A percentile compares a stretch with the other conserved stretches of the same genome.
phyloP scores from a whole-genome alignment of 2,888 invertebrate genomes.

The Andrena minutula region DNA sequence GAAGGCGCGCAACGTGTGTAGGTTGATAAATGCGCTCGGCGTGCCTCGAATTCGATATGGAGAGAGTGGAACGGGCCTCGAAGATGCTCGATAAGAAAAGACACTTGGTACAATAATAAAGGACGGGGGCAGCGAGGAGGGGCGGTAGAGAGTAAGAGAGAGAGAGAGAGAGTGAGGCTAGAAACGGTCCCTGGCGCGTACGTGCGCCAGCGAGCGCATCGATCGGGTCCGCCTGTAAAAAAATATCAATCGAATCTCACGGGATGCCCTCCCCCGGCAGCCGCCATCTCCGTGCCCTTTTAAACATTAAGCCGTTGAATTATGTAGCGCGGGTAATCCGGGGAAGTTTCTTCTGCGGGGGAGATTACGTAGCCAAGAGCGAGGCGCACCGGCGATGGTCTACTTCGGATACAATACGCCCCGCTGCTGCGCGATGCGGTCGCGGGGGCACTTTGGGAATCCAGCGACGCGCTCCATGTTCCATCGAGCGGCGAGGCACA shows the following conservation, averaged over 20 bases:
- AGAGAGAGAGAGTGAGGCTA: neutral
- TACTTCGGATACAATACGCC: neutral
- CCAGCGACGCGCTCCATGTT: neutral
- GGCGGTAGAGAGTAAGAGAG: too few relatives aligned
- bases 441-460: too few relatives aligned
- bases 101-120: constrained; percentile 53
- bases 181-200: constrained; percentile 6
- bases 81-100: constrained; percentile 59
- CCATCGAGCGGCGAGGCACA: neutral
- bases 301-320: constrained; percentile 64
- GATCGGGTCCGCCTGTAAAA: constrained; percentile 29
- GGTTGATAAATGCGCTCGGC: constrained; percentile 72
- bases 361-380: constrained; percentile 35
- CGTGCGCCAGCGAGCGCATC: constrained; percentile 12
- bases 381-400: constrained; percentile 12
- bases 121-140: neutral
- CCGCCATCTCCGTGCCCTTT: constrained; percentile 17
- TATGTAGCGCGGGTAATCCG: constrained; percentile 53
- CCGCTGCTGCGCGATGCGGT: neutral
- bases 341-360: constrained; percentile 51
- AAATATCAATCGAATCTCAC: constrained; percentile 65
- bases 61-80: constrained; percentile 21
- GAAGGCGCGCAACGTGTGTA: constrained; percentile 58
- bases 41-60: constrained; percentile 72
- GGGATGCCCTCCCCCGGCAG: neutral